A percentile compares a stretch with the other conserved stretches of the same genome.
phyloP scores from a whole-genome alignment of 2,888 invertebrate genomes.

The Pandemis heparana region DNA sequence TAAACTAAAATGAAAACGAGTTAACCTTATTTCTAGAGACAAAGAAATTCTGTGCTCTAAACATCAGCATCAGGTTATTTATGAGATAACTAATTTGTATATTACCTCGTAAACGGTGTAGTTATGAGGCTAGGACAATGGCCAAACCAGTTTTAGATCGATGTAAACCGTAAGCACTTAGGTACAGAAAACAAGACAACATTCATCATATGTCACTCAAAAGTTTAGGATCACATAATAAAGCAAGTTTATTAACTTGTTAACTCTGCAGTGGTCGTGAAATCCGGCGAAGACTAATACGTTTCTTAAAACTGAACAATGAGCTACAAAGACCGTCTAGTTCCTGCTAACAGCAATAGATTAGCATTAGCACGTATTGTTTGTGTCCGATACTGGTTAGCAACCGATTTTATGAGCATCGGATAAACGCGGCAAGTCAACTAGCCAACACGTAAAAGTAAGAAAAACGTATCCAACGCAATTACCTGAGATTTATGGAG shows the following conservation, averaged over 20 bases:
- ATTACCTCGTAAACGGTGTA: constrained; percentile 18
- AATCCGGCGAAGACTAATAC: not conserved
- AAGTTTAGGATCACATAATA: not conserved
- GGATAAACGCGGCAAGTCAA: not conserved
- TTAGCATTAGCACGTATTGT: constrained; percentile 1
- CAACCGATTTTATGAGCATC: constrained; percentile 3
- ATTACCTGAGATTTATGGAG: not conserved
- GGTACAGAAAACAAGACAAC: not conserved
- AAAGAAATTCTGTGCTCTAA: not conserved
- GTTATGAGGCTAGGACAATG: not conserved
- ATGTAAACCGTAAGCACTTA: not conserved
- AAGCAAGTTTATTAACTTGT: constrained; percentile 1
- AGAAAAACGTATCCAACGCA: constrained; percentile 4
- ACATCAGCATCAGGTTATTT: not conserved
- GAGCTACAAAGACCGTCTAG: not conserved
- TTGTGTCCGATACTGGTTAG: constrained; percentile 11
- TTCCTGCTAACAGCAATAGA: constrained; percentile 7
- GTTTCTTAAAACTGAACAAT: constrained; percentile 6
- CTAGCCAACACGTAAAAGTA: constrained; percentile 15
- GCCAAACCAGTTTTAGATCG: not conserved
- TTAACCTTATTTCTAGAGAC: constrained; percentile 14
- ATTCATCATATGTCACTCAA: not conserved
- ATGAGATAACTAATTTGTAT: constrained; percentile 5
- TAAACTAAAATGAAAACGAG: constrained; percentile 12
- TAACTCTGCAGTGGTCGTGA: not conserved